Evolutionary conservation across 2,113 vertebrate species (phyloP).

Genomic region (Sterrhoptilus dennistouni): DNA sequence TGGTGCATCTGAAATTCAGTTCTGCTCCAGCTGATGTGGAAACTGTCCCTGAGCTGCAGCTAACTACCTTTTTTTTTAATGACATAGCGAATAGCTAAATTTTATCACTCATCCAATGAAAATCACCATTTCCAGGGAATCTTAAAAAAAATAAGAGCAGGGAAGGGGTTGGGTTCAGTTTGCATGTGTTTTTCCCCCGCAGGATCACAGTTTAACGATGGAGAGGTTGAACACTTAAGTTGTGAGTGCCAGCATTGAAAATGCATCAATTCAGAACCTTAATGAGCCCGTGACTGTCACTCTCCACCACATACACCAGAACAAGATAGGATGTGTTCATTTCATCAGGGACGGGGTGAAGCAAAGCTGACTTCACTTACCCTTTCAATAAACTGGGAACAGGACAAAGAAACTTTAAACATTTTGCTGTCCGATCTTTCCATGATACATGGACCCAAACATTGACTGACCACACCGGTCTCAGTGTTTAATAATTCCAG

Average conservation of each 20-base stretch:
- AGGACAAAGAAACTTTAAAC: background rate
- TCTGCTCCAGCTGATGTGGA: background rate
- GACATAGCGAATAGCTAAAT: background rate
- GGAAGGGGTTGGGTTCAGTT: background rate
- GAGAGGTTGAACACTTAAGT: slow-evolving; percentile 78
- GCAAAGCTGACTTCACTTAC: background rate
- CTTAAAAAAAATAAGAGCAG: background rate
- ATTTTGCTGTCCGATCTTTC: background rate
- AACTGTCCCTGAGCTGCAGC: background rate
- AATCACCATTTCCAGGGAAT: background rate
- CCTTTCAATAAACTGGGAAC: background rate
- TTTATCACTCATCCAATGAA: background rate
- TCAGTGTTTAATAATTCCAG: background rate
- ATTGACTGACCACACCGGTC: background rate
- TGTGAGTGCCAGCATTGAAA: slow-evolving; percentile 85
- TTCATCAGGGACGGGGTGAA: background rate
- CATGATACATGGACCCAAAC: background rate
- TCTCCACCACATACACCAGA: slow-evolving; percentile 72
- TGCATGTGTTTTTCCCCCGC: background rate
- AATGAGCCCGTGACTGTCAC: slow-evolving; percentile 77
- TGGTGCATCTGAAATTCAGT: background rate
- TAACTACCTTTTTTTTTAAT: background rate
- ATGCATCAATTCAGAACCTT: slow-evolving; percentile 73
- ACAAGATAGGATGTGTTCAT: slow-evolving; percentile 66
- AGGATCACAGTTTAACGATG: slow-evolving; percentile 61